Evolutionary conservation across 2,888 invertebrate genomes (phyloP).

Genomic region (Drosophila longiperda): DNA sequence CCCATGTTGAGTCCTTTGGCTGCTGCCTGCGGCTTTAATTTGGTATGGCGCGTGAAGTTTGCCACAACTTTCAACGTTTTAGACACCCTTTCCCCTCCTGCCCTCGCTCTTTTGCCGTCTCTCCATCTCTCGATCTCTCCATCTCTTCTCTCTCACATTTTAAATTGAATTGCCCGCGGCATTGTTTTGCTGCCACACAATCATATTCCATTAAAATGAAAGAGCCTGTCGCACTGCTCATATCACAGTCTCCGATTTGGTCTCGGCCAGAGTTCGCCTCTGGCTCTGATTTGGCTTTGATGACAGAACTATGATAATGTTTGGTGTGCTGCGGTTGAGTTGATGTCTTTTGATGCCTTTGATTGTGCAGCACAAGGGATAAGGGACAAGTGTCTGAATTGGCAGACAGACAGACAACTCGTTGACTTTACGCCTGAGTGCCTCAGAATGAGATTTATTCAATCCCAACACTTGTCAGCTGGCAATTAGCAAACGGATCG

Average conservation of each 20-base stretch:
- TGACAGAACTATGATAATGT: conserved; percentile 72
- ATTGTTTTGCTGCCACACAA: conserved; percentile 84
- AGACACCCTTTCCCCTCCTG: conserved; percentile 33
- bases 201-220: conserved; percentile 83
- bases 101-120: too few relatives aligned
- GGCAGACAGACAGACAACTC: conserved; percentile 44
- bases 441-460: conserved; percentile 29
- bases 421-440: conserved; percentile 34
- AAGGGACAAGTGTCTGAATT: conserved; percentile 38
- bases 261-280: conserved; percentile 38
- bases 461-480: conserved; percentile 9
- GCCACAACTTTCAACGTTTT: conserved; percentile 68
- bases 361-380: conserved; percentile 48
- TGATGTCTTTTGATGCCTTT: conserved; percentile 60
- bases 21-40: conserved; percentile 76
- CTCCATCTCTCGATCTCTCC: background rate
- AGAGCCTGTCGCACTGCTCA: conserved; percentile 64
- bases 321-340: conserved; percentile 63
- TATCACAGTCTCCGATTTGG: conserved; percentile 53
- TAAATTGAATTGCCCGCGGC: conserved; percentile 83
- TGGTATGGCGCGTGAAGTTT: conserved; percentile 77
- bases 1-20: conserved; percentile 26
- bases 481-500: conserved; percentile 8
- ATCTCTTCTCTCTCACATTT: conserved; percentile 70
- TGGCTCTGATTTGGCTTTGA: conserved; percentile 69